Base-by-base conservation (phyloP, 2,113 vertebrate species). In the Apus apus region DNA sequence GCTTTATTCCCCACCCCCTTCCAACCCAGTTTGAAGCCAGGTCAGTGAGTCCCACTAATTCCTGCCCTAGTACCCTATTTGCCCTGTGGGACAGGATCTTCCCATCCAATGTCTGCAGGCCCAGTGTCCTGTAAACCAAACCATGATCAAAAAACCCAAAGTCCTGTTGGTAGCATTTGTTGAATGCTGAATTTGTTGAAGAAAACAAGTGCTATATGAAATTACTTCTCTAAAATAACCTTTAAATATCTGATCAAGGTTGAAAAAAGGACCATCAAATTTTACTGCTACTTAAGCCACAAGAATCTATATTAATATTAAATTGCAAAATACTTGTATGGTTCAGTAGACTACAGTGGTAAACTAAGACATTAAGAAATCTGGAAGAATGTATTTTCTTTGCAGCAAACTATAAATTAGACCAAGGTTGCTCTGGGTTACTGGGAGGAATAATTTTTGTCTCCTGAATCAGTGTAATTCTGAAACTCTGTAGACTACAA, bases 361-460 rank as follows among this genome's bases (percentile, higher is more conserved):
- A 83, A 76, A 67, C 50, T 76, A 71, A 95, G 58, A 32, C 46
- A 92, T 90, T 34, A 93, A 79, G 85, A 93, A 94, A 87, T 93
- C 66, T 85, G 70, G 38, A 94, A 85, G 64, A 94, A 96, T 83
- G 60, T 58, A 18, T 76, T 90, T 93, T 96, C 60, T 83, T 90
- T 94, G 64, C 88, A 95, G 64, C 30, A 62, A 70, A 58, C 46
- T 92, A 50, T 76, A 93, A 91, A 93, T 66, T 78, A 93, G 75
- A 82, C 78, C 25, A 50, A 79, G 60, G 71, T 91, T 94, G 46
- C 21, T 91, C 25, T 93, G 76, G 62, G 67, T 94, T 96, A 87
- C 76, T 93, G 90, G 87, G 93, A 95, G 77, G 84, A 82, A 81
- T 94, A 74, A 46, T 87, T 93, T 94, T 95, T 85, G 38, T 89